phyloP scores from a whole-genome alignment of 2,888 invertebrate genomes.

The Sthenelais limicola region DNA sequence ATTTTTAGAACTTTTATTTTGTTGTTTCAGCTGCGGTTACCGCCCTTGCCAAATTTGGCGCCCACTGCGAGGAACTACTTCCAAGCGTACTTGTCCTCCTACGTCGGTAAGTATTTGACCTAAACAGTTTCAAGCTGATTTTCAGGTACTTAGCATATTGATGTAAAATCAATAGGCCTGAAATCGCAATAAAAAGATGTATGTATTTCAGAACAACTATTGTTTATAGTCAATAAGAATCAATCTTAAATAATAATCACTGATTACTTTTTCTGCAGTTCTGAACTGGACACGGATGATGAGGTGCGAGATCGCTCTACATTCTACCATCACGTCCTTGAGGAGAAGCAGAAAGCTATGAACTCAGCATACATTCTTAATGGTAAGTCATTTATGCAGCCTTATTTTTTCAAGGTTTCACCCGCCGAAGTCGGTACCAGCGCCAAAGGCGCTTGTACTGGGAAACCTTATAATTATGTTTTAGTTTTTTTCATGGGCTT shows the following conservation, averaged over 20 bases:
- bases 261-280: too few relatives aligned
- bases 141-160: too few relatives aligned
- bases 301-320: conserved; percentile 98
- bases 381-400: too few relatives aligned
- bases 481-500: too few relatives aligned
- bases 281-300: conserved; percentile 94
- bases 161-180: too few relatives aligned
- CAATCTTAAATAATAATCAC: neutral
- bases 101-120: conserved; percentile 64
- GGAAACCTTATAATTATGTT: too few relatives aligned
- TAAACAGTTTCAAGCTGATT: too few relatives aligned
- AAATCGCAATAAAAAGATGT: too few relatives aligned
- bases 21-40: conserved; percentile 93
- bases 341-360: conserved; percentile 69
- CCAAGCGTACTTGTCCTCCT: conserved; percentile 84
- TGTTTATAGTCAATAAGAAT: neutral
- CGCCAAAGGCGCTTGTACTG: too few relatives aligned
- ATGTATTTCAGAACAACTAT: neutral
- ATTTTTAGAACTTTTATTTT: too few relatives aligned
- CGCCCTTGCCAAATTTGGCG: conserved; percentile 97
- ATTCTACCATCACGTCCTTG: conserved; percentile 90
- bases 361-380: conserved; percentile 72
- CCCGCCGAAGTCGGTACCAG: too few relatives aligned
- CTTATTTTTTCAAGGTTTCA: too few relatives aligned
- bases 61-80: conserved; percentile 89